Base-by-base conservation (phyloP, 2,113 vertebrate species). In the Proteles cristata region DNA sequence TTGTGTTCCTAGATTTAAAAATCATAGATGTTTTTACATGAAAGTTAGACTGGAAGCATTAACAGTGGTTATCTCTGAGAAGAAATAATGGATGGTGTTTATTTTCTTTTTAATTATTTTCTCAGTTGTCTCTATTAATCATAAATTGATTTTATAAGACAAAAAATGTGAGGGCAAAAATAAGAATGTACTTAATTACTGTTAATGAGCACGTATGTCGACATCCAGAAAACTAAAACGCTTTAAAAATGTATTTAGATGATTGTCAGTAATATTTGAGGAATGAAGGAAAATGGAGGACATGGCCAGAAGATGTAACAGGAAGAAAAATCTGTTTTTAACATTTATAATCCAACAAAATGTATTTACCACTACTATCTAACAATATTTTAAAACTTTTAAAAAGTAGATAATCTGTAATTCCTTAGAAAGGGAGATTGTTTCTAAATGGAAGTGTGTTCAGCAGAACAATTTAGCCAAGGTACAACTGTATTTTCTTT, bases 81-180 rank as follows among this genome's bases (percentile, higher is more conserved):
- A 77, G 50, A 33, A 86, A 53, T 85, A 63, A 77, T 53, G 17
- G 26, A 43, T 93, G 10, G n/a, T 65, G 25, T 77, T 86, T 77
- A 86, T 77, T 76, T 83, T 69, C 89, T 55, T 88, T 39, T 69
- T 91, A n/a, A 66, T 92, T 55, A 2, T 69, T 92, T 82, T 93
- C 43, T 76, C 58, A 48, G 5, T 76, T 53, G 35, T 74, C 39
- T 74, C 31, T 35, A 48, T 73, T 92, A 61, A 85, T 66, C 82
- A 79, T 45, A 58, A 69, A 53, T 92, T 85, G 43, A 71, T 92
- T 53, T 81, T 74, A 35, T 81, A 26, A 82, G 73, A 31, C 35
- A 61, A 48, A 91, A 80, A 92, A 71, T 65, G 43, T 65, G 65
- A 81, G 66, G 43, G 31, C 82, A 76, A 76, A 66, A 17, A 4